These are phyloP conservation scores for Nycticryphes semicollaris DNA, from an alignment of 2,113 vertebrate species.

Conservation along the genomic window DNA sequence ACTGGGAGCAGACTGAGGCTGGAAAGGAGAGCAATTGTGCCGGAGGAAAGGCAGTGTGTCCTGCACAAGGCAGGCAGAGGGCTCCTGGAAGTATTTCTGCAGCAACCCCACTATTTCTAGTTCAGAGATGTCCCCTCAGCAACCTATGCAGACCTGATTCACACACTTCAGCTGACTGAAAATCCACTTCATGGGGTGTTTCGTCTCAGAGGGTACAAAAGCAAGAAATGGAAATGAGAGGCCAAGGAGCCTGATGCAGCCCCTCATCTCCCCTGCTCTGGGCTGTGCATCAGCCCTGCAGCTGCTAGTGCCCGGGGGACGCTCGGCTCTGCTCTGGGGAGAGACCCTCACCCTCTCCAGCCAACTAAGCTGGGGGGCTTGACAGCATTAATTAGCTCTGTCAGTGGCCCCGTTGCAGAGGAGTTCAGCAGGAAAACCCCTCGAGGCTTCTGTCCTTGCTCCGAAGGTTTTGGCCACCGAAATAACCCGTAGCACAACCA, in stretches of 20 bases:
- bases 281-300: not conserved
- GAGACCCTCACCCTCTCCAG: not conserved
- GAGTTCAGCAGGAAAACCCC: not conserved
- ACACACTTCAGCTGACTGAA: not conserved
- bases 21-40: not conserved
- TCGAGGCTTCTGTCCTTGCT: fast-evolving
- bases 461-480: not conserved
- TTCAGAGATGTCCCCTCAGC: not conserved
- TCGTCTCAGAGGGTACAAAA: not conserved
- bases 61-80: not conserved
- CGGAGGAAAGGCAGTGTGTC: fast-evolving
- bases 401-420: not conserved
- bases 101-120: not conserved
- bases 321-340: fast-evolving
- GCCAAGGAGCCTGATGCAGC: not conserved
- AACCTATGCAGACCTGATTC: not conserved
- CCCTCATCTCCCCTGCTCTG: not conserved
- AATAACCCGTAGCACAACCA: not conserved
- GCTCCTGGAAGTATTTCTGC: not conserved
- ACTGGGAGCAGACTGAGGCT: fast-evolving
- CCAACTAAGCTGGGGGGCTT: fast-evolving
- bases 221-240: fast-evolving
- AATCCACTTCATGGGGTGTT: fast-evolving
- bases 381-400: fast-evolving
- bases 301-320: fast-evolving